phyloP scores from a whole-genome alignment of 1,140 invertebrate genomes.

The Teleogryllus occipitalis region DNA sequence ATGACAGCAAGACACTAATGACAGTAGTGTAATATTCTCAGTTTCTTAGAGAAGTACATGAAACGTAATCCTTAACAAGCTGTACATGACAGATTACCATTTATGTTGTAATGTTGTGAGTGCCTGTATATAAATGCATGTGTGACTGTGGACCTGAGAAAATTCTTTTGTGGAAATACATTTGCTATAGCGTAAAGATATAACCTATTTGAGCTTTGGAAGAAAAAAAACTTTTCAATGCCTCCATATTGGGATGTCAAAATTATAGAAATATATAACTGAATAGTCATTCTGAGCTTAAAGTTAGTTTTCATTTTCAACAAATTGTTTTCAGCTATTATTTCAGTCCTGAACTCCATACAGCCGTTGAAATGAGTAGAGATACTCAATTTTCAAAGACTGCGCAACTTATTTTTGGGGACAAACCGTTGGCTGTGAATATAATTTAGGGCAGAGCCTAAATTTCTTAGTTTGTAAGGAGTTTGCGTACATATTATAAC shows the following conservation, averaged over 20 bases:
- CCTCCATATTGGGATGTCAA: neutral
- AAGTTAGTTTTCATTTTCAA: neutral
- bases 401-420: slow-evolving; percentile 14
- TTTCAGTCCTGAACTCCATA: slow-evolving; percentile 9
- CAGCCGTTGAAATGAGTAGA: slow-evolving; percentile 15
- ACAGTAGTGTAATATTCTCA: neutral
- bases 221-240: neutral
- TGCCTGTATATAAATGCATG: slow-evolving; percentile 16
- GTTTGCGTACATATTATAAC: neutral
- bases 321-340: neutral
- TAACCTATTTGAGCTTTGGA: neutral
- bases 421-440: slow-evolving; percentile 18
- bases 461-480: neutral
- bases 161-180: neutral
- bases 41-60: slow-evolving; percentile 4
- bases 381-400: slow-evolving; percentile 9
- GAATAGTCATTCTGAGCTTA: neutral
- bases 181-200: neutral
- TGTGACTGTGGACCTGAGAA: slow-evolving; percentile 12
- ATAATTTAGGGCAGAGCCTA: slow-evolving; percentile 6
- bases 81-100: neutral
- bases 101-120: slow-evolving; percentile 10
- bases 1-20: slow-evolving; percentile 10
- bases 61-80: neutral
- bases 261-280: neutral